Evolutionary conservation across 2,888 invertebrate species (phyloP), one percentile per base, ranked within the genome.

Genomic region (Tolmerus cingulatus): DNA sequence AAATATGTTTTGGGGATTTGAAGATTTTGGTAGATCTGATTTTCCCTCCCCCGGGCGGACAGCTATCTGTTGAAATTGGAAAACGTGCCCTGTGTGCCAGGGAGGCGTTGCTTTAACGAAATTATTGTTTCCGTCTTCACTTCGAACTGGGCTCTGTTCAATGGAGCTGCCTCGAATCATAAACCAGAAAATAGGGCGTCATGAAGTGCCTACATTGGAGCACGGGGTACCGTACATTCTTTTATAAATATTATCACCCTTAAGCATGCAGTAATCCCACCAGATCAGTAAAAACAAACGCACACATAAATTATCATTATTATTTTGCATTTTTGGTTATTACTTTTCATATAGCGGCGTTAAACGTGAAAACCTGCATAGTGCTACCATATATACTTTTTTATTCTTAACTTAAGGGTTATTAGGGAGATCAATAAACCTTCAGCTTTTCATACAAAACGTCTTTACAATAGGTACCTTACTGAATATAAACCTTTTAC

Each of bases 1-100:
- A 86, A 86, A 86, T 86, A 86, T 86, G 86, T 86, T 86, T 86
- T 74, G 74, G 76, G 86, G 74, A 86, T 86, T 86, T 86, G 43
- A 86, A 66, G 84, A 84, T 84, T 84, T 84, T 84, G 19, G 51
- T n/a, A 34, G 27, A 55, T 51, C 23, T 84, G 84, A 40, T 74
- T 34, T 84, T 46, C 19, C n/a, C 40, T 23, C 40, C 84, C 23
- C 84, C 57, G 40, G 84, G 23, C 84, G 84, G 40, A 46, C 66
- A 46, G 79, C 79, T 79, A 34, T 84, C 66, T 66, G 84, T 66
- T 57, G 66, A 66, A 84, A 84, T 84, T 84, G 84, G 84, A 84
- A 84, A 84, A 84, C 84, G 84, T 84, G 84, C 66, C 51, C 30
- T 57, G 84, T 46, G 37, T 74, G 12, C 55, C 23, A n/a, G 23